Evolutionary conservation across 2,113 vertebrate species (phyloP).

Genomic region (Cyanistes caeruleus): DNA sequence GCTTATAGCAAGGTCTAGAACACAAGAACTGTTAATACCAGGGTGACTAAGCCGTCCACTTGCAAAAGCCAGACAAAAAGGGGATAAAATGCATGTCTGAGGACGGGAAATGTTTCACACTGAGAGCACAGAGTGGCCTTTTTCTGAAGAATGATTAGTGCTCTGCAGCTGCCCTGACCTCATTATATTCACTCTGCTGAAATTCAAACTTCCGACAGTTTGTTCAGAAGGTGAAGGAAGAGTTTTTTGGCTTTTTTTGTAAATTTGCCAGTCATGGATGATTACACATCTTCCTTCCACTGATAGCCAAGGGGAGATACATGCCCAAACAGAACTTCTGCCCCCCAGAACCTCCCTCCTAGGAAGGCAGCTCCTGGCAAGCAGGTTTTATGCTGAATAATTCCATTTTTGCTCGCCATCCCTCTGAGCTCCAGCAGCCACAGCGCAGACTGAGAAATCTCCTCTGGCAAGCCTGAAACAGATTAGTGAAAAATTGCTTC

Average conservation of each 20-base stretch:
- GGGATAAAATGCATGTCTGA: constrained; percentile 27
- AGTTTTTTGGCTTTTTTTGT: neutral
- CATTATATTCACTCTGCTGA: constrained; percentile 12
- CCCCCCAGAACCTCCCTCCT: neutral
- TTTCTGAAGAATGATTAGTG: constrained; percentile 5
- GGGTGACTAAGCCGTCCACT: neutral
- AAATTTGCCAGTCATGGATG: neutral
- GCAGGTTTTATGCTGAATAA: neutral
- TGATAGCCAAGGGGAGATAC: neutral
- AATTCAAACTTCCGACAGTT: constrained; percentile 18
- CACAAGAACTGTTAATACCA: constrained; percentile 10
- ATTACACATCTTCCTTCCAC: neutral
- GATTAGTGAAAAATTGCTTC: constrained; percentile 7
- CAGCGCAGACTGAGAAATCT: neutral
- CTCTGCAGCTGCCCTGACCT: constrained; percentile 34
- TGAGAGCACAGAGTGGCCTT: constrained; percentile 21
- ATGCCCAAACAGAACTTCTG: neutral
- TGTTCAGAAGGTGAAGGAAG: neutral
- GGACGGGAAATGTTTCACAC: neutral
- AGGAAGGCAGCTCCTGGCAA: neutral
- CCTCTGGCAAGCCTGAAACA: constrained; percentile 5
- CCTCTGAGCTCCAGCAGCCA: neutral
- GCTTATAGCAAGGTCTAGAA: constrained; percentile 2
- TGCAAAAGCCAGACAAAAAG: constrained; percentile 31
- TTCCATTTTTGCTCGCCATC: neutral